Evolutionary conservation across 2,797 vertebrate species (phyloP).

Genomic region (Tenualosa thibaudeaui): DNA sequence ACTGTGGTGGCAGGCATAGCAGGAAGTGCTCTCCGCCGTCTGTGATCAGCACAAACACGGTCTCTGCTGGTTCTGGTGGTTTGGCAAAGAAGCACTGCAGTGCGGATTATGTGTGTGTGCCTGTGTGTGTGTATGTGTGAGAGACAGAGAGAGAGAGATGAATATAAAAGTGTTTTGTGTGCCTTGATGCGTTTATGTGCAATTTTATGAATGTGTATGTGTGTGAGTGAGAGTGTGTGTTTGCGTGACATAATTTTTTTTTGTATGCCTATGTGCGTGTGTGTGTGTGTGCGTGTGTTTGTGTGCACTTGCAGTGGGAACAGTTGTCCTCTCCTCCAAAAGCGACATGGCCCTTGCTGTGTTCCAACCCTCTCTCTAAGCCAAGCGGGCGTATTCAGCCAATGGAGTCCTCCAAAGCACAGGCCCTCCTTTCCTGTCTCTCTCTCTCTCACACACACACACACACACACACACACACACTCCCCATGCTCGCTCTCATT

Average conservation of each 20-base stretch:
- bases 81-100: not conserved
- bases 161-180: not conserved
- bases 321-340: conserved; percentile 11
- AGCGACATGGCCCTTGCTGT: not conserved
- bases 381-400: not conserved
- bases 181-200: no score
- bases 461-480: conserved; percentile 22
- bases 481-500: not conserved
- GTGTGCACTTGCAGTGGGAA: not conserved
- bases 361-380: not conserved
- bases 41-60: not conserved
- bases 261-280: not conserved
- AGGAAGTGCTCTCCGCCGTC: not conserved
- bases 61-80: conserved; percentile 8
- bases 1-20: not conserved
- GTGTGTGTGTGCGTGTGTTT: conserved; percentile 11
- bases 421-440: not conserved
- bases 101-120: conserved; percentile 1
- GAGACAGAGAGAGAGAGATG: not conserved
- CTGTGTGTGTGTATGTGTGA: not conserved
- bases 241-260: no score
- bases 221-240: not conserved
- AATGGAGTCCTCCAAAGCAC: conserved; percentile 14
- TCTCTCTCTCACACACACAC: not conserved
- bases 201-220: not conserved